Base-by-base conservation (phyloP, 2,888 invertebrate species). In the Ditylenchus weischeri region DNA sequence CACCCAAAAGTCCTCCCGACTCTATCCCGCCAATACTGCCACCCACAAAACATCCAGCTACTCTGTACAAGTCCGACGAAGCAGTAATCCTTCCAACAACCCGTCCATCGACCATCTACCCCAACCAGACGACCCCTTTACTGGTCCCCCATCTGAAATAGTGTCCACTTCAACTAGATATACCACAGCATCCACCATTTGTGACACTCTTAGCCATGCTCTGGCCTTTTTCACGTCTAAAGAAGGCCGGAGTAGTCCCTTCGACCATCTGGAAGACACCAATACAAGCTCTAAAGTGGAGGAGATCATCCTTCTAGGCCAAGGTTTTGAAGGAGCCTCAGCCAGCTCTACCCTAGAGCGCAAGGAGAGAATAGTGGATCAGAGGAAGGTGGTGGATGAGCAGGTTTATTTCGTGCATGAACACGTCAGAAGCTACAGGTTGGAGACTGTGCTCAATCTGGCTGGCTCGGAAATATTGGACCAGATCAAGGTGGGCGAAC, bases 281-380 rank as follows among this genome's bases (percentile, higher is more conserved):
- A 38, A 59, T 38, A 59, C 21, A 19, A 36, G 43, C 36, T 19
- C 19, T 1, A 35, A 38, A 35, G 59, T 59, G 59, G 59, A 59
- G 19, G 59, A 59, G 21, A 23, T 59, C 1, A n/a, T 43, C 3
- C 15, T 59, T 2, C 35, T 59, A 35, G 59, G 38, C 10, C 38
- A 23, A 15, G 35, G 43, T 23, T 19, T 21, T 35, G 62, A 38
- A n/a, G 43, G 36, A 1, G 18, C 43, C 13, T 67, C 65, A 19
- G 67, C 67, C 23, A 58, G 57, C 35, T 66, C 67, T 0, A 68
- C 58, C 36, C 36, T 67, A 19, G 67, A 67, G 51, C 18, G 67
- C 13, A 49, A 66, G n/a, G 67, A 67, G n/a, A 57, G 48, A 18
- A 51, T 54, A n/a, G 36, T 65, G 18, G 68, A 67, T 29, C 36